Conservation (phyloP, 2,888 invertebrate genomes). For the Euproctis similis region DNA sequence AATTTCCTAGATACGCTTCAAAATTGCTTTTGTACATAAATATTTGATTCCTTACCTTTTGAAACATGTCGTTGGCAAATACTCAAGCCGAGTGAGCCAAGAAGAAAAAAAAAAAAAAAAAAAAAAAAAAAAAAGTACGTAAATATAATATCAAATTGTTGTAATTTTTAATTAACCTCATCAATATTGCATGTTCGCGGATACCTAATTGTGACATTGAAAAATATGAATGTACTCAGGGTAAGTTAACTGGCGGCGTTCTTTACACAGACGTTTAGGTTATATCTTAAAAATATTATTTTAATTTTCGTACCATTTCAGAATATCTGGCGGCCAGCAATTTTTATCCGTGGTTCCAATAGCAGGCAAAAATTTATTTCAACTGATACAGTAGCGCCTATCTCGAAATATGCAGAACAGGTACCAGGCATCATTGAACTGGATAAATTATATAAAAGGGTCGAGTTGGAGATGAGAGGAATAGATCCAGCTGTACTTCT, state of each 20-base stretch:
- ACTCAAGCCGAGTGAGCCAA: too few relatives aligned
- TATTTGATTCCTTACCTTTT: too few relatives aligned
- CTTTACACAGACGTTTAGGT: too few relatives aligned
- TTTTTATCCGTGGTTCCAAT: slow-evolving; percentile 33
- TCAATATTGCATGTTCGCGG: too few relatives aligned
- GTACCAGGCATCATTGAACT: slow-evolving; percentile 47
- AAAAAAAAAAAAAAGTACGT: too few relatives aligned
- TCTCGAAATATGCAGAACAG: slow-evolving; percentile 33
- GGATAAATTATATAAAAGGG: slow-evolving; percentile 87
- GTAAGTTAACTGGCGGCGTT: slow-evolving; percentile 21
- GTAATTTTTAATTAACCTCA: too few relatives aligned
- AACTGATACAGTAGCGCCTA: slow-evolving; percentile 27
- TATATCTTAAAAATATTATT: neutral
- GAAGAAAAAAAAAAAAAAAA: too few relatives aligned
- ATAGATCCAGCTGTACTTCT: slow-evolving; percentile 91
- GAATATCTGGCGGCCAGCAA: slow-evolving; percentile 46
- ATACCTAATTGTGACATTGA: too few relatives aligned
- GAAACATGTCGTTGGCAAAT: too few relatives aligned
- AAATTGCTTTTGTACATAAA: too few relatives aligned
- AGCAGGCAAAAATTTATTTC: slow-evolving; percentile 35
- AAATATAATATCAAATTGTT: too few relatives aligned
- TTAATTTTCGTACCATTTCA: slow-evolving; percentile 24
- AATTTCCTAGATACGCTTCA: too few relatives aligned
- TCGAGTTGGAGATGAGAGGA: slow-evolving; percentile 91
- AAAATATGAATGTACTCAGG: slow-evolving; percentile 35